These are phyloP conservation scores for Pissodes strobi DNA, from an alignment of 1,140 invertebrate genomes.

Conservation along the genomic window DNA sequence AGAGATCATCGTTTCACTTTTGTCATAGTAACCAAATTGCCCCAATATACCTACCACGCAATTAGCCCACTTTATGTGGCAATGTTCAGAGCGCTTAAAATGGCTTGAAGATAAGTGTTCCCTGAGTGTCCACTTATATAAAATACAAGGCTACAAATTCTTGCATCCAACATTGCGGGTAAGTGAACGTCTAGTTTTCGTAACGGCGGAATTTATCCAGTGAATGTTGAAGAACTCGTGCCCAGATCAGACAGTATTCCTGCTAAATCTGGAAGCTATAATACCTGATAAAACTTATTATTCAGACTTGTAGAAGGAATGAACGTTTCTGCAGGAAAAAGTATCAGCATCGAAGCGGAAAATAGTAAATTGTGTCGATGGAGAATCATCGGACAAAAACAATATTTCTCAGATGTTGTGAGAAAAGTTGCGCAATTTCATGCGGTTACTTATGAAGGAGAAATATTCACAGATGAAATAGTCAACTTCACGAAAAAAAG, in stretches of 20 bases:
- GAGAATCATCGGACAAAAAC: not conserved
- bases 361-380: not conserved
- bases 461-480: too few relatives aligned
- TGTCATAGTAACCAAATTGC: too few relatives aligned
- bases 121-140: too few relatives aligned
- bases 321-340: not conserved
- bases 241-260: not conserved
- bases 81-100: too few relatives aligned
- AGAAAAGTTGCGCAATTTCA: not conserved
- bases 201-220: not conserved
- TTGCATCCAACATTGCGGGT: not conserved
- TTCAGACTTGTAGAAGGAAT: too few relatives aligned
- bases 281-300: not conserved
- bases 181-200: not conserved
- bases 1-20: too few relatives aligned
- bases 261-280: not conserved
- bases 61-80: too few relatives aligned
- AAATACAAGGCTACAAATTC: too few relatives aligned
- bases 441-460: not conserved
- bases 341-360: not conserved
- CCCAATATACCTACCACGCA: too few relatives aligned
- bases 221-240: too few relatives aligned
- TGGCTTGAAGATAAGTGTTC: too few relatives aligned
- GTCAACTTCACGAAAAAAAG: not conserved
- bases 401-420: too few relatives aligned